Evolutionary conservation across 2,888 invertebrate species (phyloP), one percentile per base, ranked within the genome.

Genomic region (Pristionchus arcanus): DNA sequence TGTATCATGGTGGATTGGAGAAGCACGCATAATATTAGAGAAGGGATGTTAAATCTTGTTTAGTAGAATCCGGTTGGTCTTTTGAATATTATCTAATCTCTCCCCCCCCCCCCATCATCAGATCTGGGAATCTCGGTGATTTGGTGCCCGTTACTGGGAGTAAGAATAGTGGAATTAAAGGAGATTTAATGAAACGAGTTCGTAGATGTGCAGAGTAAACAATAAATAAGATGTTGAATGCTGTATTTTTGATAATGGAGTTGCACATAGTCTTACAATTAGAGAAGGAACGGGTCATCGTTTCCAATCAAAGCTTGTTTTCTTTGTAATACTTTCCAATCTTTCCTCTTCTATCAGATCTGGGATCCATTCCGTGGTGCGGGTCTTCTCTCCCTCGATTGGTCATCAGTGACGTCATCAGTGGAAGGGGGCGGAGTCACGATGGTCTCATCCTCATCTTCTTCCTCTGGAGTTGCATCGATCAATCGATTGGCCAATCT

Each of bases 331-430:
- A 28, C 28, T 31, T 55, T 55, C 55, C 0, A 28, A 28, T n/a
- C 77, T 55, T 19, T 4, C 9, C 31, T 55, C 53, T 34, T n/a
- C 28, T 74, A 92, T n/a, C 85, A 95, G 94, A 91, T 98, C 74
- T 99, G 98, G 98, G 99, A 99, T 96, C 98, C 99, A 0, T 99
- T 98, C 95, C 97, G 98, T 96, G 98, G 97, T 87, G 97, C 97
- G 42, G 96, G 97, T 0, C 96, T 97, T 2, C 96, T 96, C n/a
- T 94, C 95, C 90, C 90, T 95, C 53, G 95, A 95, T 16, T 94
- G 94, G 94, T 90, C 90, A 42, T 84, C 77, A 25, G 85, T 71
- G 37, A 68, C 53, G 63, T 53, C 81, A 63, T 74, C 71, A 13
- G 21, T 42, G 42, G 59, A 59, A 59, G 84, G 84, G 49, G 81